Evolutionary conservation across 1,140 invertebrate species (phyloP).

Genomic region (Lepidotrigona ventralis): DNA sequence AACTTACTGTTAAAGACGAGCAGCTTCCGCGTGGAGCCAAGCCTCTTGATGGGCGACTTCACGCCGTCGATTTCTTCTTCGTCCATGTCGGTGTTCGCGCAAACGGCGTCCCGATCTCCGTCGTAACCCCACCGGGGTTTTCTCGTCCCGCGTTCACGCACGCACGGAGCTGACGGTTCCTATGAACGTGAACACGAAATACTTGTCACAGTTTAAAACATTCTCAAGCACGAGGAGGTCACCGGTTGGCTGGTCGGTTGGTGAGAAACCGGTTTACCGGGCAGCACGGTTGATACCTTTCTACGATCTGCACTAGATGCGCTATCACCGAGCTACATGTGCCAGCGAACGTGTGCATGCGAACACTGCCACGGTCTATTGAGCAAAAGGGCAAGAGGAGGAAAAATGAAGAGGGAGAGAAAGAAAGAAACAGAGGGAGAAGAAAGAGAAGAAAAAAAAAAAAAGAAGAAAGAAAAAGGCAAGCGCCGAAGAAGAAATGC

Average conservation of each 20-base stretch:
- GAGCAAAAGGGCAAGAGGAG: not conserved
- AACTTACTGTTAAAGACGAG: slow-evolving; percentile 89
- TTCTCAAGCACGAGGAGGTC: slow-evolving; percentile 53
- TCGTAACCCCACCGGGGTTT: slow-evolving; percentile 7
- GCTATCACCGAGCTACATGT: slow-evolving; percentile 29
- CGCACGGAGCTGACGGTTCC: slow-evolving; percentile 30
- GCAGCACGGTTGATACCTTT: slow-evolving; percentile 21
- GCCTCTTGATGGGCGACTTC: slow-evolving; percentile 88
- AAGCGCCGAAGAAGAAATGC: slow-evolving; percentile 15
- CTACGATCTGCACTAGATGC: slow-evolving; percentile 28
- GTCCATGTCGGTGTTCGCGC: slow-evolving; percentile 78
- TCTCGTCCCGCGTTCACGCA: not conserved
- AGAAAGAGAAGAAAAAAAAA: not conserved
- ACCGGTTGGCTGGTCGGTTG: slow-evolving; percentile 12
- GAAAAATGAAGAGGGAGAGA: not conserved
- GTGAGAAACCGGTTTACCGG: slow-evolving; percentile 57
- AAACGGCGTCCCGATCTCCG: slow-evolving; percentile 18
- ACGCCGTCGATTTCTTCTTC: slow-evolving; percentile 85
- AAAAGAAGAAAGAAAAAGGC: not conserved
- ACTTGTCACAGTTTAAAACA: slow-evolving; percentile 64
- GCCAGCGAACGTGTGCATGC: slow-evolving; percentile 17
- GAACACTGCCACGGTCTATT: not conserved
- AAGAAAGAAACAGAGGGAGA: not conserved
- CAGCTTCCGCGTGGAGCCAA: slow-evolving; percentile 89
- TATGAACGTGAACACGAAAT: slow-evolving; percentile 38